These are phyloP conservation scores for Heteractis magnifica DNA, from an alignment of 92 coral and sea anemone genomes.

Conservation along the genomic window DNA sequence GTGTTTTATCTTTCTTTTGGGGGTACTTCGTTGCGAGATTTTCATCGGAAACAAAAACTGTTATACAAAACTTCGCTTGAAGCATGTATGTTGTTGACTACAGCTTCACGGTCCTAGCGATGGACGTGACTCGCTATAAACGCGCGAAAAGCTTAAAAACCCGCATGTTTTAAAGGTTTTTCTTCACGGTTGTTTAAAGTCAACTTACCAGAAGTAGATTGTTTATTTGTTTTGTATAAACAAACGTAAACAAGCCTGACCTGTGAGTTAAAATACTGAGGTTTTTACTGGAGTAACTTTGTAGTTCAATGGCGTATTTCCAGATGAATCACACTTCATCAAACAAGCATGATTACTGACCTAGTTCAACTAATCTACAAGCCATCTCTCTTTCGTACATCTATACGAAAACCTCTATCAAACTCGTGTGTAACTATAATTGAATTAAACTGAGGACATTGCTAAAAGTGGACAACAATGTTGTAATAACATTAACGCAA, in stretches of 20 bases:
- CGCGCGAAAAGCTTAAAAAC: not conserved
- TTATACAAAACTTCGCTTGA: not conserved
- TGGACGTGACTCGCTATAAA: not conserved
- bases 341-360: not conserved
- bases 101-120: not conserved
- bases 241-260: not conserved
- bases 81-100: not conserved
- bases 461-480: constrained; percentile 21
- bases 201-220: not conserved
- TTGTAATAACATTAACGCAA: constrained; percentile 32
- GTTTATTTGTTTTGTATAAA: not conserved
- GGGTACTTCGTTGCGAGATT: not conserved
- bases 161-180: not conserved
- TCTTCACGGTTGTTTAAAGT: not conserved
- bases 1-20: not conserved
- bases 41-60: not conserved
- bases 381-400: not conserved
- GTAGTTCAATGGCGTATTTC: not conserved
- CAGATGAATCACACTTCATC: not conserved
- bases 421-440: constrained; percentile 17
- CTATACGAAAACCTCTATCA: not conserved
- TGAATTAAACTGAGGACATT: constrained; percentile 37
- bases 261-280: not conserved
- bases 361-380: constrained; percentile 18
- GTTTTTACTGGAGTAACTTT: not conserved